A percentile compares a stretch with the other conserved stretches of the same genome.
phyloP scores from a whole-genome alignment of 2,113 vertebrate genomes.

The Hucho hucho region DNA sequence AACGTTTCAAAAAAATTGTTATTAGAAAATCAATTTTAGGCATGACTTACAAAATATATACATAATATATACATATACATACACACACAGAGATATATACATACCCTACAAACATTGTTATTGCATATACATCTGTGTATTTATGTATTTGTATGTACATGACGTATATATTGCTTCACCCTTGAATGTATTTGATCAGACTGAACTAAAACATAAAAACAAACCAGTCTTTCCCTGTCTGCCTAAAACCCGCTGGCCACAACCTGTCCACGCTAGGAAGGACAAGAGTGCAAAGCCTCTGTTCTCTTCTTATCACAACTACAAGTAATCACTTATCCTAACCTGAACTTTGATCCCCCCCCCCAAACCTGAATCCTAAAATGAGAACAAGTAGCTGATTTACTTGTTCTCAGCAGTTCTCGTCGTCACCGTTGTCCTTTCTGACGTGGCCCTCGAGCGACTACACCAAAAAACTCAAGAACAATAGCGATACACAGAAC shows the following conservation, averaged over 20 bases:
- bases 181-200: not conserved
- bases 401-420: not conserved
- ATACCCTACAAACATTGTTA: conserved; percentile 26
- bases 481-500: not conserved
- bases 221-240: not conserved
- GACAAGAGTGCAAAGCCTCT: not conserved
- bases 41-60: conserved; percentile 72
- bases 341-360: not conserved
- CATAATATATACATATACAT: conserved; percentile 69
- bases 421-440: not conserved
- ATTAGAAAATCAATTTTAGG: conserved; percentile 49
- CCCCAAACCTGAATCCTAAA: not conserved
- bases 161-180: conserved; percentile 63
- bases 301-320: not conserved
- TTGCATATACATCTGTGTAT: conserved; percentile 57
- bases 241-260: not conserved
- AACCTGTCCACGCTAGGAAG: conserved; percentile 20
- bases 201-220: not conserved
- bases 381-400: not conserved
- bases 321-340: not conserved
- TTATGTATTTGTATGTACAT: conserved; percentile 65
- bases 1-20: conserved; percentile 18
- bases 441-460: conserved; percentile 14
- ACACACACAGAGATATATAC: conserved; percentile 58
- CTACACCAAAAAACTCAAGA: not conserved